Conservation (phyloP, 2,797 vertebrate species). For the Clarias laeviceps region DNA sequence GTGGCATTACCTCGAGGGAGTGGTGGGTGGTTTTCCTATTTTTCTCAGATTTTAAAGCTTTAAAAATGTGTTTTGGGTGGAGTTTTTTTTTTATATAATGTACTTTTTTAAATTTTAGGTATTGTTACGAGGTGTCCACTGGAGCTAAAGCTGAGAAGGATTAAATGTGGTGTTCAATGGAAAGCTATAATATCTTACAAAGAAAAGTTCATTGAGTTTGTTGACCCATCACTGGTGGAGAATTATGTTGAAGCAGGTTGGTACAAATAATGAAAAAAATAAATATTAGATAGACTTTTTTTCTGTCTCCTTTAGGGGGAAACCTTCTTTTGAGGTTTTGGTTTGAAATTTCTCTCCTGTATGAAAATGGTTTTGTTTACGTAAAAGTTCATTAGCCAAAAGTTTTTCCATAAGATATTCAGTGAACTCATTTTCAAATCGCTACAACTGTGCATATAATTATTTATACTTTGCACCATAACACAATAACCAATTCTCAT, state of each 20-base stretch:
- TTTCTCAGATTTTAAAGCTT: neutral
- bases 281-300: neutral
- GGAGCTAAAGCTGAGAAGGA: slow-evolving; percentile 53
- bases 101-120: slow-evolving; percentile 39
- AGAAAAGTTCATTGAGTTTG: slow-evolving; percentile 11
- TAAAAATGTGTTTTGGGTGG: neutral
- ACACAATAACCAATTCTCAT: neutral
- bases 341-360: neutral
- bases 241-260: slow-evolving; percentile 26
- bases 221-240: slow-evolving; percentile 43
- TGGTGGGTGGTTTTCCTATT: slow-evolving; percentile 21
- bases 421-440: neutral
- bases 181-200: slow-evolving; percentile 37
- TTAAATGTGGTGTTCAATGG: slow-evolving; percentile 39
- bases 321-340: neutral
- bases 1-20: slow-evolving; percentile 70
- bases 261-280: neutral
- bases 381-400: neutral
- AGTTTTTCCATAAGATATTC: neutral
- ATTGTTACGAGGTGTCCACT: slow-evolving; percentile 60
- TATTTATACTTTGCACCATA: neutral
- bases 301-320: neutral
- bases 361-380: too few relatives aligned
- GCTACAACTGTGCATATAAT: neutral
- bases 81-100: neutral